A percentile compares a stretch with the other conserved stretches of the same genome.
Evolutionary conservation across 2,797 vertebrate species (phyloP).

Genomic region (Neosilurus mollespiculum): DNA sequence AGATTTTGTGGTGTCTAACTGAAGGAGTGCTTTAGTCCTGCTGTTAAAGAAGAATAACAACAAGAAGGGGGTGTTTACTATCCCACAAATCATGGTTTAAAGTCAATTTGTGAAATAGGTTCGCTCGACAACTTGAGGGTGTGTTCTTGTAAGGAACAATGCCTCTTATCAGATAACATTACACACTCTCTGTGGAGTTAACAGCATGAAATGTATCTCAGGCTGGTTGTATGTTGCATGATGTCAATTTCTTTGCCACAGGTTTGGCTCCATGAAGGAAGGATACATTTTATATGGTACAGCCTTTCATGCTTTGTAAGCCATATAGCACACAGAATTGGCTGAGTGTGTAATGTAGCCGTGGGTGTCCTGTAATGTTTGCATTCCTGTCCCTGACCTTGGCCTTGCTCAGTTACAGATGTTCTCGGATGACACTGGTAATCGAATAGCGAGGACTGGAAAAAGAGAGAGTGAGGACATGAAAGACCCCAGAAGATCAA

Average conservation of each 20-base stretch:
- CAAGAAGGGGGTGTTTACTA: conserved; percentile 54
- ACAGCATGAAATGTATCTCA: conserved; percentile 55
- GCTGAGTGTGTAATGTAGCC: conserved; percentile 27
- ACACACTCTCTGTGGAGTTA: conserved; percentile 10
- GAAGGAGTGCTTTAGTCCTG: conserved; percentile 53
- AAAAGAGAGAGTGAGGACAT: conserved; percentile 8
- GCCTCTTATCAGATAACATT: conserved; percentile 10
- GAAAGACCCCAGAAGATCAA: conserved; percentile 17
- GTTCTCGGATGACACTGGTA: conserved; percentile 51
- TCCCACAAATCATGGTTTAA: conserved; percentile 58
- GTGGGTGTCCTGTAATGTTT: conserved; percentile 46
- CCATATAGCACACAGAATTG: background rate
- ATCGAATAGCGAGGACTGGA: conserved; percentile 23
- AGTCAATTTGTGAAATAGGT: conserved; percentile 19
- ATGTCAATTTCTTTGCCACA: conserved; percentile 63
- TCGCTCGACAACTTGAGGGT: background rate
- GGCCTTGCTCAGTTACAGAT: conserved; percentile 42
- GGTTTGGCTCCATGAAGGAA: conserved; percentile 61
- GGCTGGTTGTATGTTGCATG: conserved; percentile 29
- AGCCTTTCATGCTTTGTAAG: conserved; percentile 11
- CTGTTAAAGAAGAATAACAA: conserved; percentile 56
- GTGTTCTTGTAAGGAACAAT: background rate
- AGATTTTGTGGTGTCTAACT: conserved; percentile 40
- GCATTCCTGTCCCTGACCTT: conserved; percentile 47
- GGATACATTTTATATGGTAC: background rate